Percentiles rank a stretch among this genome's conserved stretches.
Evolutionary conservation across 2,113 vertebrate genomes (phyloP).

Genomic region (Toxostoma redivivum): DNA sequence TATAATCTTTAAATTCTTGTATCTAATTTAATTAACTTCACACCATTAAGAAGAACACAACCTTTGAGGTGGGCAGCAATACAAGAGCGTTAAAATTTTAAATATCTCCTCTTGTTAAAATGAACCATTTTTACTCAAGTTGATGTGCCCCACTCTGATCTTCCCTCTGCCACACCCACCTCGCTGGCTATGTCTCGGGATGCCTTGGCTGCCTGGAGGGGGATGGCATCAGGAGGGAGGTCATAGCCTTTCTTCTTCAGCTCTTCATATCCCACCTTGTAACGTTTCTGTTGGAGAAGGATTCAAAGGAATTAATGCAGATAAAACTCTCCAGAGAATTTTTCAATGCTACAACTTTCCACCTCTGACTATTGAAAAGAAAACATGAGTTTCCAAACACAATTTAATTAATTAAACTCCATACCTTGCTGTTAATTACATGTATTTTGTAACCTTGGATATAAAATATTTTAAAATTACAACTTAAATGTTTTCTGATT

Average conservation of each 20-base stretch:
- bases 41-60: rapidly evolving
- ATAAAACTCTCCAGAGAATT: background rate
- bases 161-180: conserved; percentile 51
- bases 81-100: background rate
- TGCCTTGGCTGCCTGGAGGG: conserved; percentile 82
- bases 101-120: background rate
- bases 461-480: background rate
- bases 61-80: rapidly evolving
- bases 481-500: background rate
- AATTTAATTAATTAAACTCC: background rate
- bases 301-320: background rate
- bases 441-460: background rate
- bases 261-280: conserved; percentile 82
- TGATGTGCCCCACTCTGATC: background rate
- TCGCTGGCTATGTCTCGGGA: conserved; percentile 89
- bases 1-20: rapidly evolving
- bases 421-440: background rate
- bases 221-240: conserved; percentile 84
- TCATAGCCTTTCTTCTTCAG: conserved; percentile 90
- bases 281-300: conserved; percentile 77
- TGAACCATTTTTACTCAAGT: rapidly evolving
- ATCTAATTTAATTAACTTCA: background rate
- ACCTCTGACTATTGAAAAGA: background rate
- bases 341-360: background rate
- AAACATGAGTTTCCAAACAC: background rate